Percentiles rank a stretch among this genome's conserved stretches.
These are phyloP conservation scores for Zhengitettix transpicula DNA, from an alignment of 2,888 invertebrate species.

Conservation along the genomic window DNA sequence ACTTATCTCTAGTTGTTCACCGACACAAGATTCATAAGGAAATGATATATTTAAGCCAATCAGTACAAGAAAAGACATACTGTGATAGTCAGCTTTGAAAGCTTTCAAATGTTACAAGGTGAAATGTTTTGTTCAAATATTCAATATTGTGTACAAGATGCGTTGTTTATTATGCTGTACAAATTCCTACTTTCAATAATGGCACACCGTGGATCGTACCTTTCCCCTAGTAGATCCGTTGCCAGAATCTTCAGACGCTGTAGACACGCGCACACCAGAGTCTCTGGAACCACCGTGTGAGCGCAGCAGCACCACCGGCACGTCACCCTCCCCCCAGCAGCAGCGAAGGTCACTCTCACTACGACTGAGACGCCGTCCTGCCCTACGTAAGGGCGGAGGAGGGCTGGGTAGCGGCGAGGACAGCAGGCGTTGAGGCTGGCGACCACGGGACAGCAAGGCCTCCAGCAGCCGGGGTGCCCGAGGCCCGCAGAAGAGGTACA, in stretches of 20 bases:
- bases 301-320: not conserved
- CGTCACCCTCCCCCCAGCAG: not conserved
- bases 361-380: slow-evolving; percentile 27
- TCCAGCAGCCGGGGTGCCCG: slow-evolving; percentile 29
- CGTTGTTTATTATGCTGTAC: no score
- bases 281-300: slow-evolving; percentile 23
- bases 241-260: slow-evolving; percentile 24
- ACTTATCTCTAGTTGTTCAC: no score
- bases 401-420: slow-evolving; percentile 9
- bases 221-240: slow-evolving; percentile 19
- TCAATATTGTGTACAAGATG: no score
- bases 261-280: slow-evolving; percentile 24
- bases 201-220: not conserved
- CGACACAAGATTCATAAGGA: no score
- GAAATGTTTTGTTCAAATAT: no score
- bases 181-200: no score
- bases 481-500: slow-evolving; percentile 29
- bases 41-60: no score
- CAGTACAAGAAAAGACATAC: no score
- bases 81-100: no score
- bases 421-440: slow-evolving; percentile 3
- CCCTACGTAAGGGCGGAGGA: slow-evolving; percentile 13
- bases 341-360: slow-evolving; percentile 31
- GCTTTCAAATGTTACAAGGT: no score
- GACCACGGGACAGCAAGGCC: slow-evolving; percentile 19